Percentiles rank a stretch among this genome's conserved stretches.
These are phyloP conservation scores for Amblyteles armatorius DNA, from an alignment of 2,888 invertebrate species.

Conservation along the genomic window DNA sequence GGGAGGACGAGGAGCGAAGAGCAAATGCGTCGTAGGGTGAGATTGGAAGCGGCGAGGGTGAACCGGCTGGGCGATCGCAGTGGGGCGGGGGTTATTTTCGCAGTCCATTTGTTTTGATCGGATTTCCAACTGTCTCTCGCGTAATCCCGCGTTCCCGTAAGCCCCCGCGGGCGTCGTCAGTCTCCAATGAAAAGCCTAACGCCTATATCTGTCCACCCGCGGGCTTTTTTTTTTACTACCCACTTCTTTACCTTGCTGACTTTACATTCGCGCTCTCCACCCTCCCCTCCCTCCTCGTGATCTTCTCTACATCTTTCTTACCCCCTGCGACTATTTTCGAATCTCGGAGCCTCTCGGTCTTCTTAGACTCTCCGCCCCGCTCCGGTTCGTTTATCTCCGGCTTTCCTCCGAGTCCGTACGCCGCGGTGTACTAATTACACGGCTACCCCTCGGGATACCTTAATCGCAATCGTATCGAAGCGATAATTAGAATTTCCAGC, in stretches of 20 bases:
- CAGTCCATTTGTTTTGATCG: conserved; percentile 84
- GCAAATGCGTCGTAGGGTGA: conserved; percentile 40
- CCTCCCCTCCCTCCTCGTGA: conserved; percentile 1
- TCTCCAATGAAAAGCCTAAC: conserved; percentile 81
- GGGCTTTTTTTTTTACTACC: conserved; percentile 47
- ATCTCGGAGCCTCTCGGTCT: background rate
- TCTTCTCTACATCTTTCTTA: conserved; percentile 9
- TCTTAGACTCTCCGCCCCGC: background rate
- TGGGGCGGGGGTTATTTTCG: conserved; percentile 75
- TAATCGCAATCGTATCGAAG: conserved; percentile 42
- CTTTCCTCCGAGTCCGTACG: background rate
- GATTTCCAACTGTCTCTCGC: conserved; percentile 82
- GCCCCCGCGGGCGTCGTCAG: conserved; percentile 81
- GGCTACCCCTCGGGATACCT: conserved; percentile 18
- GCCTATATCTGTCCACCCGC: conserved; percentile 72
- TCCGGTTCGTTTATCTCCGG: conserved; percentile 18
- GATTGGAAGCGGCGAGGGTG: conserved; percentile 46
- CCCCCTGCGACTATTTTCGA: background rate
- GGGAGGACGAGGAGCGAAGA: conserved; percentile 35
- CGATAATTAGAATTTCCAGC: conserved; percentile 47
- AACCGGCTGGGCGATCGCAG: background rate
- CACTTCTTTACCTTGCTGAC: conserved; percentile 31
- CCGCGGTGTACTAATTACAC: conserved; percentile 42
- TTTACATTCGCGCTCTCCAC: conserved; percentile 30
- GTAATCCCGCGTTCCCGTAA: conserved; percentile 80